Percentiles rank a stretch among this genome's conserved stretches.
Conservation (phyloP, 2,888 invertebrate genomes). For the Nomada lathburiana region DNA sequence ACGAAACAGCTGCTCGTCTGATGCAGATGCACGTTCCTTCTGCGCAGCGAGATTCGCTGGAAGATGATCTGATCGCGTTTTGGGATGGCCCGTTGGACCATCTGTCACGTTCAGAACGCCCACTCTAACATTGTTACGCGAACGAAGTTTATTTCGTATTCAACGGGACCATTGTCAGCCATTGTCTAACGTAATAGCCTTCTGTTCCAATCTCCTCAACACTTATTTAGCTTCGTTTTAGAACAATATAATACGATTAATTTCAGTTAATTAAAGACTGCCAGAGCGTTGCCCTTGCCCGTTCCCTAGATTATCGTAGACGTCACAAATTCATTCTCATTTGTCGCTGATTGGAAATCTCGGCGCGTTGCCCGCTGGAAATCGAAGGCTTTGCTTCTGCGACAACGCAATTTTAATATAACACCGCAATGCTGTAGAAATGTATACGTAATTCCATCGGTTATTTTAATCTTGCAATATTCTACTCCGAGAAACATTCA, state of each 20-base stretch:
- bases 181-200: background rate
- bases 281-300: background rate
- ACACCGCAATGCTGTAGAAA: too few species aligned
- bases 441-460: too few species aligned
- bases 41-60: constrained; percentile 18
- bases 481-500: too few species aligned
- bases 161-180: background rate
- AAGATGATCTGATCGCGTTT: constrained; percentile 42
- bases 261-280: constrained; percentile 3
- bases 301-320: background rate
- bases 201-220: background rate
- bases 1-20: constrained; percentile 62
- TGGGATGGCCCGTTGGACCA: constrained; percentile 15
- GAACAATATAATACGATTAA: background rate
- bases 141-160: constrained; percentile 7
- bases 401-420: background rate
- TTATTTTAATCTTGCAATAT: too few species aligned
- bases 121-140: constrained; percentile 18
- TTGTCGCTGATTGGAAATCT: background rate
- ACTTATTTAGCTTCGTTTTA: background rate
- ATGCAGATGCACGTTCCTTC: constrained; percentile 51
- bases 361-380: too few species aligned
- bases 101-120: constrained; percentile 25
- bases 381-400: background rate
- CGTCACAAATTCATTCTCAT: background rate